phyloP scores from a whole-genome alignment of 2,113 vertebrate genomes.

The Pangasianodon hypophthalmus region DNA sequence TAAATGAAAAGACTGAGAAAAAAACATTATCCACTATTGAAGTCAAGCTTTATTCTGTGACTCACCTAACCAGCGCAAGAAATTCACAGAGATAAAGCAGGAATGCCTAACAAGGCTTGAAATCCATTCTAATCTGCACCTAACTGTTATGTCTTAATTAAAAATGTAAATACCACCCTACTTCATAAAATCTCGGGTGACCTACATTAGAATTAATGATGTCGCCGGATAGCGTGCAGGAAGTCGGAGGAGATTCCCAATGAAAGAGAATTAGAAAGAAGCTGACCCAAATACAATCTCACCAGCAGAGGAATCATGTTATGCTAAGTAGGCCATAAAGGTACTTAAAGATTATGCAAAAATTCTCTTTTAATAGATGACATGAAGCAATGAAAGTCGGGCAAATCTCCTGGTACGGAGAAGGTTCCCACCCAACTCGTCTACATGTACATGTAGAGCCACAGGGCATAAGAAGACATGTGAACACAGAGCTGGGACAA shows the following conservation, averaged over 20 bases:
- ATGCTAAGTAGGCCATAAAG: slow-evolving; percentile 81
- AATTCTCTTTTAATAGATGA: slow-evolving; percentile 70
- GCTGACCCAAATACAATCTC: slow-evolving; percentile 82
- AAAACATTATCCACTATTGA: not conserved
- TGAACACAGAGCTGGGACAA: slow-evolving; percentile 18
- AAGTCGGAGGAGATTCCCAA: slow-evolving; percentile 72
- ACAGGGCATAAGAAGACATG: slow-evolving; percentile 34
- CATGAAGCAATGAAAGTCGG: slow-evolving; percentile 52
- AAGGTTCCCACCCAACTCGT: slow-evolving; percentile 38
- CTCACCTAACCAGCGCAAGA: not conserved
- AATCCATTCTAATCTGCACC: slow-evolving; percentile 47
- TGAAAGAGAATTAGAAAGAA: slow-evolving; percentile 83
- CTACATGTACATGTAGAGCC: slow-evolving; percentile 26
- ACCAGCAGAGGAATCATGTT: slow-evolving; percentile 77
- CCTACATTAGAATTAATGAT: slow-evolving; percentile 82
- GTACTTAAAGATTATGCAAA: slow-evolving; percentile 77
- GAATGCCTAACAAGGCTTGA: slow-evolving; percentile 40
- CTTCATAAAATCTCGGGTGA: slow-evolving; percentile 77
- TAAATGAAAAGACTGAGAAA: not conserved
- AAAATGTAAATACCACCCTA: slow-evolving; percentile 77
- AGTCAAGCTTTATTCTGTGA: not conserved
- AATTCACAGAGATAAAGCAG: slow-evolving; percentile 16
- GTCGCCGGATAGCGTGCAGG: slow-evolving; percentile 57
- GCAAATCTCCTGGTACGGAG: slow-evolving; percentile 51
- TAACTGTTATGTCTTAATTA: slow-evolving; percentile 69